phyloP scores from a whole-genome alignment of 2,797 vertebrate species.

The Poecilia picta region DNA sequence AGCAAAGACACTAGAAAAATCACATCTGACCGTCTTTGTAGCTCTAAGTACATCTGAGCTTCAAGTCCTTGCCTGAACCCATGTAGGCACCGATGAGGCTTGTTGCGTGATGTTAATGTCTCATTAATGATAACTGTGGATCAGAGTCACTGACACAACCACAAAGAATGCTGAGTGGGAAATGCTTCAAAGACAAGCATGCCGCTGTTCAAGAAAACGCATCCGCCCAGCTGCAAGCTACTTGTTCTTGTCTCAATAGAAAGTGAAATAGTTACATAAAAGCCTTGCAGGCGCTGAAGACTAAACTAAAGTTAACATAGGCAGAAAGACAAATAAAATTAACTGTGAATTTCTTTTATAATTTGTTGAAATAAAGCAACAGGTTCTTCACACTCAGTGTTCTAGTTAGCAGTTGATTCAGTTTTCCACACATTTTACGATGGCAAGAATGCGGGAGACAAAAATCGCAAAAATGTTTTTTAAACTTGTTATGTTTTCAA shows the following conservation, averaged over 20 bases:
- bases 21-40: slow-evolving; percentile 56
- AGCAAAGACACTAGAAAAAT: slow-evolving; percentile 50
- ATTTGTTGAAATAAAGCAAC: background rate
- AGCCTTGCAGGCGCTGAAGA: slow-evolving; percentile 36
- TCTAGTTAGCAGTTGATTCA: background rate
- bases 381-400: background rate
- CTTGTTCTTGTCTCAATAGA: slow-evolving; percentile 51
- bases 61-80: slow-evolving; percentile 43
- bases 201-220: slow-evolving; percentile 57
- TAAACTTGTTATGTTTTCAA: background rate
- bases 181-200: slow-evolving; percentile 73
- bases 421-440: background rate
- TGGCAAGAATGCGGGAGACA: background rate
- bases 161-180: slow-evolving; percentile 80
- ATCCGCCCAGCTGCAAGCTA: slow-evolving; percentile 60
- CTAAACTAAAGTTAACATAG: background rate
- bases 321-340: background rate
- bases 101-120: slow-evolving; percentile 69
- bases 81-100: slow-evolving; percentile 43
- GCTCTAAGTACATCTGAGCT: slow-evolving; percentile 30
- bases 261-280: slow-evolving; percentile 48
- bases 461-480: background rate
- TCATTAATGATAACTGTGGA: slow-evolving; percentile 75
- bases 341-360: too few relatives aligned
- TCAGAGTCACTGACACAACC: slow-evolving; percentile 74